phyloP scores from a whole-genome alignment of 2,888 invertebrate genomes.

The Diplolepis rosae region DNA sequence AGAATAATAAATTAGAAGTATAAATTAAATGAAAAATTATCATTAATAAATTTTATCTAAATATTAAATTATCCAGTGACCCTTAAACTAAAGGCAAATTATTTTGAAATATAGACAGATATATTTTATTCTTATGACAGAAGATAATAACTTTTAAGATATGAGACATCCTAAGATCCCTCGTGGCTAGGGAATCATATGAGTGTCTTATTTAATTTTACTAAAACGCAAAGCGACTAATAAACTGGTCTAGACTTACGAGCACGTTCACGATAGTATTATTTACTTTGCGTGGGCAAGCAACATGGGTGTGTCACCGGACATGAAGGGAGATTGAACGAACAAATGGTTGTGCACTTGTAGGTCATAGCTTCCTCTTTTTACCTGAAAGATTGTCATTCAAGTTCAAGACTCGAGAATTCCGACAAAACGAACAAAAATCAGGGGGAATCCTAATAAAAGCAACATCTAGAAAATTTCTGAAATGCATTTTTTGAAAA shows the following conservation, averaged over 20 bases:
- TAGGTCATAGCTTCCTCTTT: slow-evolving; percentile 49
- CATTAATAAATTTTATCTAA: too few species aligned
- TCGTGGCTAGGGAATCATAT: slow-evolving; percentile 20
- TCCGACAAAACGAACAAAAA: background rate
- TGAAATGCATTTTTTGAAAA: too few species aligned
- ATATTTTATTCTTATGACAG: background rate
- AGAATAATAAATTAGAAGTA: too few species aligned
- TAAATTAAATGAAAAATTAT: too few species aligned
- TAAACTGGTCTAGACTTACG: slow-evolving; percentile 54
- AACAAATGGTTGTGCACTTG: slow-evolving; percentile 40
- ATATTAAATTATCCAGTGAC: background rate
- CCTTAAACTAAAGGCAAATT: background rate
- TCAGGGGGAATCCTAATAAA: too few species aligned
- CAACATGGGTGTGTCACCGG: slow-evolving; percentile 58
- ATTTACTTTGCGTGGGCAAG: slow-evolving; percentile 54
- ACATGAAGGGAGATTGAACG: slow-evolving; percentile 49
- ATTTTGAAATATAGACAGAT: background rate
- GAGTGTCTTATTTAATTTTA: slow-evolving; percentile 51
- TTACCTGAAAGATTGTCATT: background rate
- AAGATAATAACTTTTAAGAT: background rate
- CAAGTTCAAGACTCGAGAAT: background rate
- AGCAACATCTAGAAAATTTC: background rate
- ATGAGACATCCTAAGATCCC: background rate
- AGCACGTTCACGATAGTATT: slow-evolving; percentile 46
- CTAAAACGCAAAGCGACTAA: slow-evolving; percentile 54